Base-by-base conservation (phyloP, 2,113 vertebrate genomes). In the Rutilus rutilus region DNA sequence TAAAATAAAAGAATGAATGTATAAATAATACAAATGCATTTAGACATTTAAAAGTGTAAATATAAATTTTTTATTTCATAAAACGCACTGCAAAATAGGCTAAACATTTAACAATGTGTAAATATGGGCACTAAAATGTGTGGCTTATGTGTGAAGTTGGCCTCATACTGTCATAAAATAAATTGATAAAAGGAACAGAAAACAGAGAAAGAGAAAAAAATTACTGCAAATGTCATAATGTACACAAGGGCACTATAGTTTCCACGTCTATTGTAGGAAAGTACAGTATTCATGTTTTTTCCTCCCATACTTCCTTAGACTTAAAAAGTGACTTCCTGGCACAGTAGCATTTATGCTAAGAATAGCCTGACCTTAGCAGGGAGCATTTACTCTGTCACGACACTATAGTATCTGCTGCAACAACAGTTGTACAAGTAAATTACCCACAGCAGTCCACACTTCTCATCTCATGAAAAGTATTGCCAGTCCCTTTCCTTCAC, bases 281-380 rank as follows among this genome's bases (percentile, higher is more conserved):
- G n/a, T 27, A 62, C 50, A 30, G 36, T 42, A 57, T 9, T 52
- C 42, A 15, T 47, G 17, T 2, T 65, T 78, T 82, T 69, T 2
- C 10, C 21, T 62, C 62, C n/a, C 80, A 77, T 77, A 69, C 77
- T 85, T 82, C 85, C 47, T 86, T 4, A 42, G 10, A 30, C 52
- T 67, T 10, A 39, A 86, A 84, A 62, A 65, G 27, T 19, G 21
- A 64, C 30, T 82, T 85, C 69, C 77, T 77, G 59, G 14, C 33
- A 71, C 62, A 76, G n/a, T 45, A 81, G 50, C 14, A 45, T 17
- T 79, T 47, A 75, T 39, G 9, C 78, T 85, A 89, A 87, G 17
- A 87, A 89, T 80, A 89, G 45, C 78, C 21, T 69, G 83, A 45
- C 78, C 78, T 78, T 39, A 87, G 73, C 54, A 73, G 39, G 75